A percentile compares a stretch with the other conserved stretches of the same genome.
These are phyloP conservation scores for Haplochromis burtoni DNA, from an alignment of 2,113 vertebrate species.

Conservation along the genomic window DNA sequence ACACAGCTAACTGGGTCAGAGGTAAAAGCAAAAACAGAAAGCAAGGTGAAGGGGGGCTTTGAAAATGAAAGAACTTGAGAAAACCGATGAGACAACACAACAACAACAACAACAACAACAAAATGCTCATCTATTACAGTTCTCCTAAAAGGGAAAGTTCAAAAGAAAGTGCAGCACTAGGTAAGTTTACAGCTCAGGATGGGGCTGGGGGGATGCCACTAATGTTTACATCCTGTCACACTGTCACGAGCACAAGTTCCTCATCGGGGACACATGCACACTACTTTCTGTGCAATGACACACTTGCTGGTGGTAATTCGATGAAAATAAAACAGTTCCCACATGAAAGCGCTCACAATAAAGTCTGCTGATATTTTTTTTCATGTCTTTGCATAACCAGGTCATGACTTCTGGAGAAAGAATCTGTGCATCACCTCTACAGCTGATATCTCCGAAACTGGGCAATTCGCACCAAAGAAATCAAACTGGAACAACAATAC, in stretches of 20 bases:
- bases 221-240: background rate
- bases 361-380: background rate
- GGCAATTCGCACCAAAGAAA: background rate
- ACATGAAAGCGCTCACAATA: background rate
- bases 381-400: background rate
- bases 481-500: background rate
- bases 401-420: background rate
- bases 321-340: background rate
- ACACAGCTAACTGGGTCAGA: background rate
- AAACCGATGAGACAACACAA: background rate
- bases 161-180: background rate
- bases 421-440: background rate
- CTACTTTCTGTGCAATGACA: background rate
- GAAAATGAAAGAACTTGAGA: background rate
- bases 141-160: background rate
- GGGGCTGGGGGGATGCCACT: background rate
- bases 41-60: background rate
- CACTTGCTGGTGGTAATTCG: background rate
- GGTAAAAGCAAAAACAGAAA: background rate
- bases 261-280: background rate
- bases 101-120: background rate
- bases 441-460: background rate
- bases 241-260: background rate
- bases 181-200: background rate
- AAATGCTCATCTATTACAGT: background rate